Base-by-base conservation (phyloP, 2,888 invertebrate species). In the Gisinianus flammeolus region DNA sequence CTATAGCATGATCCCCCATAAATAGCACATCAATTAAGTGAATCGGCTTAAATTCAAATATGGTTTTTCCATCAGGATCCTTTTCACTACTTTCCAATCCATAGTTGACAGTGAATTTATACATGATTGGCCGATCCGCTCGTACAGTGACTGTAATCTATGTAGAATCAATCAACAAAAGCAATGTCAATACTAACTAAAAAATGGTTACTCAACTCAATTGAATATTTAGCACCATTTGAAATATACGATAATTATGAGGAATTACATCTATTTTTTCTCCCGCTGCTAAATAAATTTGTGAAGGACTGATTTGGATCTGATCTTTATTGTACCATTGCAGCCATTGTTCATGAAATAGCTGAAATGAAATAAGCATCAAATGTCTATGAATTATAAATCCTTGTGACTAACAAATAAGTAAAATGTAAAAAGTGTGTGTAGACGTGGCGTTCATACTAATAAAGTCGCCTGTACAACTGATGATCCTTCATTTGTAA, bases 321-420 rank as follows among this genome's bases (percentile, higher is more conserved):
- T 80, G 26, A 26, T 79, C 76, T 6, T 73, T 74, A 0, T 79
- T 73, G 52, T 81, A 81, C 54, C 78, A 73, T 33, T 80, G 68
- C 0, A 82, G 73, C 83, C 83, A 83, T 56, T 82, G 79, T 31
- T 82, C 81, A 58, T 83, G 82, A 28, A 74, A 72, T 2, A 80
- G 54, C 81, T 83, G 30, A 19, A 71, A 58, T 56, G n/a, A n/a
- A n/a, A n/a, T n/a, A n/a, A n/a, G n/a, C 44, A 44, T 44, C 44
- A 44, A 44, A 44, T 44, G n/a, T n/a, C n/a, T n/a, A n/a, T n/a
- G n/a, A n/a, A n/a, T n/a, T n/a, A n/a, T n/a, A n/a, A n/a, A n/a
- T n/a, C n/a, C n/a, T n/a, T n/a, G n/a, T n/a, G n/a, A n/a, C n/a
- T n/a, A n/a, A n/a, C n/a, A n/a, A n/a, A n/a, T n/a, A n/a, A n/a